Evolutionary conservation across 2,797 vertebrate genomes (phyloP).

Genomic region (Squalus acanthias): DNA sequence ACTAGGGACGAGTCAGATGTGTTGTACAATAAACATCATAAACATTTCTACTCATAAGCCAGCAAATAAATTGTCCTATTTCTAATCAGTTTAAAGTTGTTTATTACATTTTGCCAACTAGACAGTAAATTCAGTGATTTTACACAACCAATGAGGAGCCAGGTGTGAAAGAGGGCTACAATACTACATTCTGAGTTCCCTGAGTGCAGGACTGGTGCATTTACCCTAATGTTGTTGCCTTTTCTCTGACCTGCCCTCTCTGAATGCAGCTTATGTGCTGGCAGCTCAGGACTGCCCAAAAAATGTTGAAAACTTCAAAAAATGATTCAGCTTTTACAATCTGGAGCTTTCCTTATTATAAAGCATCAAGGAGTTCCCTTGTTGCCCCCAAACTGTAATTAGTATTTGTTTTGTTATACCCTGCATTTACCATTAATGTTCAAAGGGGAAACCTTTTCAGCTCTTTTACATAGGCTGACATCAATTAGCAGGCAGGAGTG

Average conservation of each 20-base stretch:
- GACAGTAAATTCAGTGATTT: neutral
- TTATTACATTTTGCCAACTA: neutral
- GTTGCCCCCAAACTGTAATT: neutral
- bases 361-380: neutral
- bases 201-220: neutral
- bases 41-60: neutral
- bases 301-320: neutral
- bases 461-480: conserved; percentile 8
- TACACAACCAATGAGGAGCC: neutral
- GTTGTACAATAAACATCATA: neutral
- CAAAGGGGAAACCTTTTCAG: neutral
- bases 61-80: neutral
- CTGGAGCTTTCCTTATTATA: neutral
- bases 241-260: neutral
- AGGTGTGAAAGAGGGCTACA: neutral
- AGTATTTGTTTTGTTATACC: neutral
- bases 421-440: neutral
- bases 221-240: neutral
- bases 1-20: neutral
- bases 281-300: neutral
- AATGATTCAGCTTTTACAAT: neutral
- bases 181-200: neutral
- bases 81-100: neutral
- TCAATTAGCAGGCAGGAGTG: conserved; percentile 13
- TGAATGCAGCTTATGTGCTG: neutral